Evolutionary conservation across 1,140 invertebrate species (phyloP).

Genomic region (Cydia strobilella): DNA sequence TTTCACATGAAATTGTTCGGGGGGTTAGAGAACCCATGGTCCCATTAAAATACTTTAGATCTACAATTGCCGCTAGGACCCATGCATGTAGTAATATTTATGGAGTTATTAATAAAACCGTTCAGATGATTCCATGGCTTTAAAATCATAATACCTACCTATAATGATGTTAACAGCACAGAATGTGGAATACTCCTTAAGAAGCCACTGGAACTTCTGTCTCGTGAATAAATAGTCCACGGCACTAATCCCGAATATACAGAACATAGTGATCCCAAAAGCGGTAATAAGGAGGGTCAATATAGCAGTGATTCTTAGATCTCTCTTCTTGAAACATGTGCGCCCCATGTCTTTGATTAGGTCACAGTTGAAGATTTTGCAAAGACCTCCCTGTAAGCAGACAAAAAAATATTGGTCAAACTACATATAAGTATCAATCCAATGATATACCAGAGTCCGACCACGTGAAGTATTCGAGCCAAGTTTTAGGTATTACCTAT

Average conservation of each 20-base stretch:
- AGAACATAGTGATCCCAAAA: slow-evolving; percentile 77
- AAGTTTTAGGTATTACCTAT: no score
- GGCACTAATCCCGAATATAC: slow-evolving; percentile 70
- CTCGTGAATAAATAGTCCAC: slow-evolving; percentile 81
- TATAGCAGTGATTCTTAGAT: slow-evolving; percentile 77
- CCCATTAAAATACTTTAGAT: background rate
- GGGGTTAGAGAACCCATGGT: no score
- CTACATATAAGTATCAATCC: no score
- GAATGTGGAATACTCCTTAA: slow-evolving; percentile 29
- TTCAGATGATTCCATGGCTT: background rate
- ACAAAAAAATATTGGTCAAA: background rate
- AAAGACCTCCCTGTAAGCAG: slow-evolving; percentile 8
- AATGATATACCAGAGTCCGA: no score
- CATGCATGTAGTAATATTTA: no score
- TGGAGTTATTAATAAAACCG: no score
- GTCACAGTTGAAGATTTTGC: slow-evolving; percentile 3
- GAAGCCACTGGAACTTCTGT: slow-evolving; percentile 82
- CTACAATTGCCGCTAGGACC: no score
- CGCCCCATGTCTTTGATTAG: slow-evolving; percentile 67
- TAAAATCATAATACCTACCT: background rate
- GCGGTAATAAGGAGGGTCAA: slow-evolving; percentile 79
- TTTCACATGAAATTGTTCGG: no score
- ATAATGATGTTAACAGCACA: slow-evolving; percentile 28
- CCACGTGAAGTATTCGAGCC: no score
- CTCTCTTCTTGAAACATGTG: slow-evolving; percentile 78